Evolutionary conservation across 2,888 invertebrate species (phyloP).

Genomic region (Shargacucullia verbasci): DNA sequence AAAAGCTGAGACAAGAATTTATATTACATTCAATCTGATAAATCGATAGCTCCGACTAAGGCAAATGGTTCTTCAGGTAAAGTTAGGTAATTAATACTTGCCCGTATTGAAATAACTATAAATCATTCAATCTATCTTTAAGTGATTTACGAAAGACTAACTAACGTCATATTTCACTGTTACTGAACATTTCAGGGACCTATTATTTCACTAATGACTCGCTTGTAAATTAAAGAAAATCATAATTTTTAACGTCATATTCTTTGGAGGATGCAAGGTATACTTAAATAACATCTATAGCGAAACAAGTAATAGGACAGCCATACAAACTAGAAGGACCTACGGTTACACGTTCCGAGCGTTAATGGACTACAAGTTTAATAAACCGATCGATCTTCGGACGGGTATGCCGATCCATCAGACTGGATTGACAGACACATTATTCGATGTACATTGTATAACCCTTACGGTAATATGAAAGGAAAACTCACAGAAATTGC

Average conservation of each 20-base stretch:
- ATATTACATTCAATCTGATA: conserved; percentile 25
- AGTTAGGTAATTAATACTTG: conserved; percentile 6
- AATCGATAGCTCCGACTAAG: conserved; percentile 10
- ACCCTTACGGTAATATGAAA: conserved; percentile 10
- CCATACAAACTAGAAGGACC: too few species aligned
- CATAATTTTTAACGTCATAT: too few species aligned
- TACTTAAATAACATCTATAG: too few species aligned
- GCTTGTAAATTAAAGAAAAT: too few species aligned
- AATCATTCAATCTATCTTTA: neutral
- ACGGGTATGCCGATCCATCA: conserved; percentile 48
- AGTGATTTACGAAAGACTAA: neutral
- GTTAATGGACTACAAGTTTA: conserved; percentile 41
- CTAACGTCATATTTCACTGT: too few species aligned
- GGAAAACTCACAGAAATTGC: neutral
- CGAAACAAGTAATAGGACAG: too few species aligned
- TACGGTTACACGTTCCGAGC: neutral
- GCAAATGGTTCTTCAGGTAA: conserved; percentile 1
- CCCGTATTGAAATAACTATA: neutral
- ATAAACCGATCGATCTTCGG: conserved; percentile 47
- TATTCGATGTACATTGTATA: conserved; percentile 31
- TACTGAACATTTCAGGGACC: too few species aligned
- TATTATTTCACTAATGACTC: too few species aligned
- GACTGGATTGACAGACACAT: conserved; percentile 29
- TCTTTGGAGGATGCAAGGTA: too few species aligned
- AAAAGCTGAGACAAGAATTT: conserved; percentile 32